Evolutionary conservation across 2,113 vertebrate species (phyloP).

Genomic region (Eurypyga helias): DNA sequence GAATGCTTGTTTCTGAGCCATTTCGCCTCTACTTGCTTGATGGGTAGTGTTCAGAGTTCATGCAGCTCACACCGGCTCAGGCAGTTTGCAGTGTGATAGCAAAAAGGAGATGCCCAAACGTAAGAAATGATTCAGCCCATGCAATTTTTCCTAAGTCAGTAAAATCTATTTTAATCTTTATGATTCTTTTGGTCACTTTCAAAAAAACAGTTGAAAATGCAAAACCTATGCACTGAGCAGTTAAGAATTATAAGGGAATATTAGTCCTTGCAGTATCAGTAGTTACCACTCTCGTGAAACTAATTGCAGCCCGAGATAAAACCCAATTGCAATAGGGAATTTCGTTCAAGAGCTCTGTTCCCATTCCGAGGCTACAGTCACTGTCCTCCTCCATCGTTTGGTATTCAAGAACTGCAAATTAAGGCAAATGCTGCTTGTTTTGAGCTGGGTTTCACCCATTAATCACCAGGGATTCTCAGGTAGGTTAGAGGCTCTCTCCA

Average conservation of each 20-base stretch:
- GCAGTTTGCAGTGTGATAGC: neutral
- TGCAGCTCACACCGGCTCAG: neutral
- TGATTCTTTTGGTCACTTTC: neutral
- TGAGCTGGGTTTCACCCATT: neutral
- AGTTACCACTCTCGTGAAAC: neutral
- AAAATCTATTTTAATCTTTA: neutral
- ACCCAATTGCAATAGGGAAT: neutral
- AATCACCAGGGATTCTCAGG: neutral
- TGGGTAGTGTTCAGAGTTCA: too few relatives aligned
- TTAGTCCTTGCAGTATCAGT: neutral
- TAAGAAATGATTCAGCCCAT: neutral
- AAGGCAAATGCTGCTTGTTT: neutral
- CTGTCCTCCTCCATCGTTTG: neutral
- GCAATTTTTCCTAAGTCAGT: neutral
- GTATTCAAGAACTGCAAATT: neutral
- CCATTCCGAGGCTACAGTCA: neutral
- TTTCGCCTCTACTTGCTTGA: neutral
- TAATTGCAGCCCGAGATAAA: neutral
- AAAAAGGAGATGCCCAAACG: neutral
- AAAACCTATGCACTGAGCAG: neutral
- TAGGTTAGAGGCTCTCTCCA: rapidly evolving
- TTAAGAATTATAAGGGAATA: neutral
- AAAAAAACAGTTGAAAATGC: neutral
- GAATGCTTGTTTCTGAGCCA: neutral
- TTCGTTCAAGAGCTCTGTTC: neutral